Percentiles rank a stretch among this genome's conserved stretches.
Evolutionary conservation across 2,888 invertebrate genomes (phyloP).

Genomic region (Stomorhina lunata): DNA sequence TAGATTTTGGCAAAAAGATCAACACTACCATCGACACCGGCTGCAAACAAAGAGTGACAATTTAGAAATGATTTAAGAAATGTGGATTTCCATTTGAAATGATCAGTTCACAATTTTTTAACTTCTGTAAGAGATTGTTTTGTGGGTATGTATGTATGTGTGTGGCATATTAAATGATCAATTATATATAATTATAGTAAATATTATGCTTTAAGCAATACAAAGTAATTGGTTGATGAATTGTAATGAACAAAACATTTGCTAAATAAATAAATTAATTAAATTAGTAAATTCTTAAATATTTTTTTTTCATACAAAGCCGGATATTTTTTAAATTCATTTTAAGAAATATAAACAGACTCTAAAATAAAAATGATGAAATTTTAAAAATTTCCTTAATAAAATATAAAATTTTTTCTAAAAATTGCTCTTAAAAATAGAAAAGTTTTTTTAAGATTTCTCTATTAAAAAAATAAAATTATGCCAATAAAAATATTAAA

Average conservation of each 20-base stretch:
- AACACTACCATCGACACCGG: conserved; percentile 22
- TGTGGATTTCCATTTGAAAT: conserved; percentile 21
- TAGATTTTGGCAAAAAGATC: conserved; percentile 19
- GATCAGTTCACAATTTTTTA: too few species aligned
- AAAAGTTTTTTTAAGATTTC: too few species aligned
- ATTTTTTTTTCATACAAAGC: conserved; percentile 24
- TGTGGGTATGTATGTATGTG: neutral
- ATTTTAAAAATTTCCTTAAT: too few species aligned
- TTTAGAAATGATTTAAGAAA: conserved; percentile 21
- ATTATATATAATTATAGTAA: conserved; percentile 60
- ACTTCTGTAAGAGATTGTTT: neutral
- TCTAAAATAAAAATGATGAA: too few species aligned
- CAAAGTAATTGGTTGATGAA: neutral
- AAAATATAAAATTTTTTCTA: too few species aligned
- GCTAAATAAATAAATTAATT: conserved; percentile 20
- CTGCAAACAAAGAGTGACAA: conserved; percentile 43
- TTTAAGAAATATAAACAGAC: too few species aligned
- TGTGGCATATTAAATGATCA: conserved; percentile 41
- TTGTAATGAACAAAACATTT: neutral
- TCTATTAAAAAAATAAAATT: too few species aligned
- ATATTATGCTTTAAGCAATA: conserved; percentile 21
- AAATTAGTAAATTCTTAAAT: conserved; percentile 11
- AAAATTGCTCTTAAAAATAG: too few species aligned
- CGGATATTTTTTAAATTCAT: too few species aligned
- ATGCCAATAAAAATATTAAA: too few species aligned